Base-by-base conservation (phyloP, 2,113 vertebrate species). In the Apaloderma vittatum region DNA sequence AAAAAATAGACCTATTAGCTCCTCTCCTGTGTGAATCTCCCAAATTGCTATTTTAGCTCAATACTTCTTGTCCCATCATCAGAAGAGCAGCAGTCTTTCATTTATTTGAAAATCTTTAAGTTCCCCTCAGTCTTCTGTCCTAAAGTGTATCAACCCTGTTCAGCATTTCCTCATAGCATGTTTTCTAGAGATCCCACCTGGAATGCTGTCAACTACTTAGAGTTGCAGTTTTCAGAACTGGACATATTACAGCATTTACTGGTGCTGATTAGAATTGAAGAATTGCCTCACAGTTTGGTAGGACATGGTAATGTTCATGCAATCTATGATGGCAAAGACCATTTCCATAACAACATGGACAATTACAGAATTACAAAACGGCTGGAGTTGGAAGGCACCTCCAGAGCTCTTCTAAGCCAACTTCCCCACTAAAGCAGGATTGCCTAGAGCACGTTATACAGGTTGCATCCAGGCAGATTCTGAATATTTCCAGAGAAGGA, bases 91-190 rank as follows among this genome's bases (percentile, higher is more conserved):
- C 14, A 92, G 30, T 4, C 24, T 75, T 72, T 22, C 2, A 51
- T 36, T 63, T 83, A 11, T 80, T 74, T 37, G 16, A 63, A 71
- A 85, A 87, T 40, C 23, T 12, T 37, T 5, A 80, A 16, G 8
- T 29, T 49, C 17, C 20, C 13, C 2, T 20, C 34, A 36, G 3
- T 13, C 46, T 77, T 54, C 52, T 63, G n/a, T 36, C 65, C 57
- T 63, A 30, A 81, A 71, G n/a, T 2, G 15, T 24, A 74, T 9
- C 11, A 45, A 6, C 76, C 26, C 15, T 73, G 22, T 48, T 84
- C 63, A 37, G 32, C 6, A 37, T 37, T 15, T 65, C 40, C 63
- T 65, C 59, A 32, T 0, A 0, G 27, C 15, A 32, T 13, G 3
- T 63, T 85, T 93, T 68, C 74, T 51, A 55, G 32, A 48, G 26